phyloP scores from a whole-genome alignment of 2,888 invertebrate genomes.

The Norana najaformis region DNA sequence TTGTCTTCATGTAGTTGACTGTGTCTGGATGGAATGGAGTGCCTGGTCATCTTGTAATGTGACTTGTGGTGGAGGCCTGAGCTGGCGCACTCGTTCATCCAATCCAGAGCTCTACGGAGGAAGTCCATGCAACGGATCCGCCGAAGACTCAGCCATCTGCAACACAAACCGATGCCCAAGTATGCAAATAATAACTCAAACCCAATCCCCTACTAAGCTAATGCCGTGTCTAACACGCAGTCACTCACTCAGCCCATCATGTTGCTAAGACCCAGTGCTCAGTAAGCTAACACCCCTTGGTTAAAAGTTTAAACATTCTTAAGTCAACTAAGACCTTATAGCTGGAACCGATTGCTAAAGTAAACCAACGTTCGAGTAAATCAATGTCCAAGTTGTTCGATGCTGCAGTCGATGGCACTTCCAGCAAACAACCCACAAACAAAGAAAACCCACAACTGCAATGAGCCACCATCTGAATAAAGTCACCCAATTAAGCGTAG shows the following conservation, averaged over 20 bases:
- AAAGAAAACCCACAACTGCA: no score
- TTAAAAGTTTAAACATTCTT: no score
- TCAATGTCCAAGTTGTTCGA: background rate
- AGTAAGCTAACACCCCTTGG: no score
- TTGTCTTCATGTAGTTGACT: slow-evolving; percentile 37
- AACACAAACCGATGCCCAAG: slow-evolving; percentile 51
- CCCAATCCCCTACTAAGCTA: background rate
- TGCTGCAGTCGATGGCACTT: background rate
- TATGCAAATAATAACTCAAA: slow-evolving; percentile 37
- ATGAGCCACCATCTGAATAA: background rate
- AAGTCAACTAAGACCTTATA: no score
- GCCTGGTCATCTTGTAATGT: slow-evolving; percentile 39
- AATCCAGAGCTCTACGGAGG: slow-evolving; percentile 39
- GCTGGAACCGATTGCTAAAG: no score
- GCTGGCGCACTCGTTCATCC: slow-evolving; percentile 34
- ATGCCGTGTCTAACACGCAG: background rate
- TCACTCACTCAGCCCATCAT: background rate
- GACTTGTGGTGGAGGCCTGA: slow-evolving; percentile 42
- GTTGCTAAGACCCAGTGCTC: background rate
- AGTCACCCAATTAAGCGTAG: background rate
- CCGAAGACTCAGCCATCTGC: slow-evolving; percentile 43
- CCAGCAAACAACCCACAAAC: background rate
- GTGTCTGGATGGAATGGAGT: slow-evolving; percentile 40
- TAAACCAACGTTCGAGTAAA: background rate
- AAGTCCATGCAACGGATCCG: slow-evolving; percentile 36